Evolutionary conservation across 2,113 vertebrate genomes (phyloP).

Genomic region (Sitta europaea): DNA sequence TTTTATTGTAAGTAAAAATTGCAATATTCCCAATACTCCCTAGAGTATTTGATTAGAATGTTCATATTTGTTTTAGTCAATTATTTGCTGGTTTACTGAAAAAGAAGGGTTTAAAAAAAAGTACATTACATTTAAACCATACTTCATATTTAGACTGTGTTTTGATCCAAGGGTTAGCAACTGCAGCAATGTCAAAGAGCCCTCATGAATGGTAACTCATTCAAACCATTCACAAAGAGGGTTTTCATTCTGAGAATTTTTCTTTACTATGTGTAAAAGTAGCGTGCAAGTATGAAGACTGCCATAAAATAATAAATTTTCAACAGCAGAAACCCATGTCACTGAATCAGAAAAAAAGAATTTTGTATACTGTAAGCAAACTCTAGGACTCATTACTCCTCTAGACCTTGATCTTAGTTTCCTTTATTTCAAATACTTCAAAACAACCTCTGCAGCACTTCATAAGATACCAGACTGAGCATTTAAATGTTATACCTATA

Average conservation of each 20-base stretch:
- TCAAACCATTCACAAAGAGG: slow-evolving; percentile 4
- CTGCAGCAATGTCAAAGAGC: not conserved
- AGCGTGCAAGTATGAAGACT: not conserved
- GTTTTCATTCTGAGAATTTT: slow-evolving; percentile 39
- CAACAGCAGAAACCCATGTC: not conserved
- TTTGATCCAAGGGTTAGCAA: slow-evolving; percentile 49
- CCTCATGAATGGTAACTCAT: slow-evolving; percentile 36
- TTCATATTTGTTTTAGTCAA: accelerated
- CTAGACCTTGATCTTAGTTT: not conserved
- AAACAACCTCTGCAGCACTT: not conserved
- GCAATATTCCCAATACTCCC: not conserved
- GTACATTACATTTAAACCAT: not conserved
- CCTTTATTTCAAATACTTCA: not conserved
- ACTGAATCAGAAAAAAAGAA: not conserved
- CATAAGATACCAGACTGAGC: not conserved
- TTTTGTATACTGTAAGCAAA: not conserved
- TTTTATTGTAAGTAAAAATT: not conserved
- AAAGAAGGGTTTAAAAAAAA: not conserved
- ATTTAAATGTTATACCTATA: not conserved
- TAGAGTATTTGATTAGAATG: not conserved
- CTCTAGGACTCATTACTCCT: not conserved
- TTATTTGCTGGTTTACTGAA: not conserved
- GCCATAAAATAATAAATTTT: not conserved
- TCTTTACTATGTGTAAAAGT: slow-evolving; percentile 10
- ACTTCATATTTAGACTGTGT: not conserved